These are phyloP conservation scores for Meleagris gallopavo DNA, from an alignment of 2,113 vertebrate genomes.

Conservation along the genomic window DNA sequence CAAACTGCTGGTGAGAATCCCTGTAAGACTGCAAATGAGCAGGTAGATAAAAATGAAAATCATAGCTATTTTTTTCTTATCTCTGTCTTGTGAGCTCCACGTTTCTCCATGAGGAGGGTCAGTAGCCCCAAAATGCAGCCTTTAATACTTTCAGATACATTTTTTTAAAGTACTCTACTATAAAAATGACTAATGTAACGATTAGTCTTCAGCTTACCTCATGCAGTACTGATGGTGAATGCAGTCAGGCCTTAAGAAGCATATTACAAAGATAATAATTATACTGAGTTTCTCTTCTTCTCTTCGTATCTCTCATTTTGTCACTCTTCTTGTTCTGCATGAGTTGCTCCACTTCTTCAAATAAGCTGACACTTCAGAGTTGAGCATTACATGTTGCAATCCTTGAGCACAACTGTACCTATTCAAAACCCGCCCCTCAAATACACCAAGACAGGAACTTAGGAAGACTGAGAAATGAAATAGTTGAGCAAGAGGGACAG, in stretches of 20 bases:
- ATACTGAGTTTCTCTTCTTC: background rate
- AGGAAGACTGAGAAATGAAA: background rate
- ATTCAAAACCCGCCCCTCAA: background rate
- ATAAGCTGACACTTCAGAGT: background rate
- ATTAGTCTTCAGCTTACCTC: background rate
- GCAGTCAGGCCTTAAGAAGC: background rate
- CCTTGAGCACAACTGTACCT: background rate
- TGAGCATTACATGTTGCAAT: background rate
- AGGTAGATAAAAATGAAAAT: background rate
- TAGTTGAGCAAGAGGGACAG: background rate
- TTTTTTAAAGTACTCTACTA: background rate
- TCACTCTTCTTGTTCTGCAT: background rate
- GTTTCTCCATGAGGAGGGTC: background rate
- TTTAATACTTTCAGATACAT: background rate
- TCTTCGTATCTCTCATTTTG: background rate
- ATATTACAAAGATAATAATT: background rate
- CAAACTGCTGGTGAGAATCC: background rate
- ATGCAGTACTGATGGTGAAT: background rate
- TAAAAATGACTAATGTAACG: background rate
- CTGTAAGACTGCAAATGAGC: background rate
- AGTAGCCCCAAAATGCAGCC: background rate
- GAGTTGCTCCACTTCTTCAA: background rate
- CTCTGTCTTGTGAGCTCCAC: background rate
- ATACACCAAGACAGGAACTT: background rate
- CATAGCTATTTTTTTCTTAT: background rate